Evolutionary conservation across 53 echinoderm and acorn worm species (phyloP).

Genomic region (Mesocentrotus franciscanus): DNA sequence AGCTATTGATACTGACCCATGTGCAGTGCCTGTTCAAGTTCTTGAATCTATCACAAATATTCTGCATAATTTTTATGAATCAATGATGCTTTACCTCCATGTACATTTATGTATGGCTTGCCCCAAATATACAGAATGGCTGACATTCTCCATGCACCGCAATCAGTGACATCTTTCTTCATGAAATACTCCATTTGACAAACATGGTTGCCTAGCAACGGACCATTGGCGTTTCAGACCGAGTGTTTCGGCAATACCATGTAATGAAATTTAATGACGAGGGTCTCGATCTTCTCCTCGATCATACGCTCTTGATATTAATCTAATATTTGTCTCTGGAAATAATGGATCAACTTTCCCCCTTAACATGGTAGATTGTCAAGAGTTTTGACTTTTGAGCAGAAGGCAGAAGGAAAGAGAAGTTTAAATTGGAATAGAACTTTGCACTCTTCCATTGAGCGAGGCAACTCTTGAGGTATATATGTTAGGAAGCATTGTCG

Average conservation of each 20-base stretch:
- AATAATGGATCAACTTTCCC: not conserved
- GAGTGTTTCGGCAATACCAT: not conserved
- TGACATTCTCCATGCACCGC: not conserved
- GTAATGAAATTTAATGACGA: conserved; percentile 27
- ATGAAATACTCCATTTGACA: conserved; percentile 19
- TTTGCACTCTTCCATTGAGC: not conserved
- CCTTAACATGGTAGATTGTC: not conserved
- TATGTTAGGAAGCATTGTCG: not conserved
- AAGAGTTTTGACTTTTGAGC: not conserved
- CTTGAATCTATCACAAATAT: not conserved
- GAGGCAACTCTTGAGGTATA: not conserved
- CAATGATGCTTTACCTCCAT: not conserved
- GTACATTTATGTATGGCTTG: too few relatives aligned
- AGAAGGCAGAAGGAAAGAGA: not conserved
- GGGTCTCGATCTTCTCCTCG: not conserved
- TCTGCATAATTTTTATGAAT: not conserved
- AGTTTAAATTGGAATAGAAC: not conserved
- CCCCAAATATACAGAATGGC: not conserved
- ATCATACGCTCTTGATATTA: not conserved
- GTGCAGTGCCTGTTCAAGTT: not conserved
- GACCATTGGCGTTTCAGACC: not conserved
- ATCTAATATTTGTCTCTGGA: conserved; percentile 8
- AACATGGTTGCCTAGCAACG: not conserved
- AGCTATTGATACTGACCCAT: not conserved
- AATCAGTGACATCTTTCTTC: not conserved